Conservation (phyloP, 1,140 invertebrate species). For the Bombus ignitus region DNA sequence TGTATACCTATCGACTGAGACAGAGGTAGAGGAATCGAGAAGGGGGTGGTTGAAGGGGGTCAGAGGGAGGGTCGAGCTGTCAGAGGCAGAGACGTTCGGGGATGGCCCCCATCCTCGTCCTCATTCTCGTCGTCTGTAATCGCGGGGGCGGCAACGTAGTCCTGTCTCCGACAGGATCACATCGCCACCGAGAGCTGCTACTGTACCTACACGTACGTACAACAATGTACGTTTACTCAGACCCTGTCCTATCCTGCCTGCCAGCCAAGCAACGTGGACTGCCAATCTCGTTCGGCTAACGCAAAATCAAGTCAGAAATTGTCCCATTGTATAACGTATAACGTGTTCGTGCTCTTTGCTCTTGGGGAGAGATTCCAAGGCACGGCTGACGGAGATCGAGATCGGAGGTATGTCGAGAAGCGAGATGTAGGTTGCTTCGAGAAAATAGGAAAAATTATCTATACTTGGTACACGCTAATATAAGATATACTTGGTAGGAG, state of each 20-base stretch:
- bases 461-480: not conserved
- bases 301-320: slow-evolving; percentile 77
- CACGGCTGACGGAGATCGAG: not conserved
- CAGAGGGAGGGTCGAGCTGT: slow-evolving; percentile 77
- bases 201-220: slow-evolving; percentile 70
- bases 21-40: slow-evolving; percentile 50
- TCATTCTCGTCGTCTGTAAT: slow-evolving; percentile 81
- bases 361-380: slow-evolving; percentile 16
- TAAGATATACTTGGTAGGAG: not conserved
- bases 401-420: not conserved
- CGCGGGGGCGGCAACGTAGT: slow-evolving; percentile 81
- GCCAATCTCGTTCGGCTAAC: slow-evolving; percentile 74
- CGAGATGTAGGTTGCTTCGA: not conserved
- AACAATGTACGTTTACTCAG: slow-evolving; percentile 55
- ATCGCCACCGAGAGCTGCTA: slow-evolving; percentile 79
- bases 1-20: slow-evolving; percentile 45
- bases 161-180: slow-evolving; percentile 83
- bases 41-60: slow-evolving; percentile 32
- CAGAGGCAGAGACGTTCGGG: slow-evolving; percentile 80
- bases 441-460: not conserved
- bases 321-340: slow-evolving; percentile 70
- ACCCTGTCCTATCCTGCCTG: slow-evolving; percentile 55
- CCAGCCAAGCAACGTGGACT: slow-evolving; percentile 67
- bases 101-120: slow-evolving; percentile 79
- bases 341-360: slow-evolving; percentile 41